phyloP scores from a whole-genome alignment of 2,888 invertebrate genomes.

The Erynnis tages region DNA sequence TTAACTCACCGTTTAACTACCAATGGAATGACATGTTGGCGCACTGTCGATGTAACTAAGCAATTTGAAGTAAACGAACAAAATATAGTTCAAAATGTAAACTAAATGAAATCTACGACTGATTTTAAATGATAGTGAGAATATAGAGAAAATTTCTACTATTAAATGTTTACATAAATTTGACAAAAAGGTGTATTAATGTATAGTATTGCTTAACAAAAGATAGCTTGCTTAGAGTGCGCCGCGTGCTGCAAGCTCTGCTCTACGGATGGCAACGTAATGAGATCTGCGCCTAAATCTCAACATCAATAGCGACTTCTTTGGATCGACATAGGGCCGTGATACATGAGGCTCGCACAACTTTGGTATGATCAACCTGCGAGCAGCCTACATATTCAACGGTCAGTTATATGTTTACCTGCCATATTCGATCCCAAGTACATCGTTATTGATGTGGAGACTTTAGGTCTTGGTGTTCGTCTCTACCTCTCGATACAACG shows the following conservation, averaged over 20 bases:
- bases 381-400: no score
- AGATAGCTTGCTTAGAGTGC: constrained; percentile 66
- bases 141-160: background rate
- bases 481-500: constrained; percentile 48
- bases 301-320: no score
- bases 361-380: no score
- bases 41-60: constrained; percentile 63
- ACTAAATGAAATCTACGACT: background rate
- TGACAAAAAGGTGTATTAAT: background rate
- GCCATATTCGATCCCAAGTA: no score
- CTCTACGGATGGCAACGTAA: constrained; percentile 50
- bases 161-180: background rate
- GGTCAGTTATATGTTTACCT: no score
- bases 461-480: constrained; percentile 41
- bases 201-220: constrained; percentile 14
- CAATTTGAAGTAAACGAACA: constrained; percentile 49
- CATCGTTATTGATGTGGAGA: no score
- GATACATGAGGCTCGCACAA: no score
- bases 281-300: no score
- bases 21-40: constrained; percentile 75
- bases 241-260: constrained; percentile 66
- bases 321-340: no score
- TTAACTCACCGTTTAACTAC: constrained; percentile 79
- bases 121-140: background rate
- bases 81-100: background rate